Base-by-base conservation (phyloP, 2,113 vertebrate species). In the Anseranas semipalmata region DNA sequence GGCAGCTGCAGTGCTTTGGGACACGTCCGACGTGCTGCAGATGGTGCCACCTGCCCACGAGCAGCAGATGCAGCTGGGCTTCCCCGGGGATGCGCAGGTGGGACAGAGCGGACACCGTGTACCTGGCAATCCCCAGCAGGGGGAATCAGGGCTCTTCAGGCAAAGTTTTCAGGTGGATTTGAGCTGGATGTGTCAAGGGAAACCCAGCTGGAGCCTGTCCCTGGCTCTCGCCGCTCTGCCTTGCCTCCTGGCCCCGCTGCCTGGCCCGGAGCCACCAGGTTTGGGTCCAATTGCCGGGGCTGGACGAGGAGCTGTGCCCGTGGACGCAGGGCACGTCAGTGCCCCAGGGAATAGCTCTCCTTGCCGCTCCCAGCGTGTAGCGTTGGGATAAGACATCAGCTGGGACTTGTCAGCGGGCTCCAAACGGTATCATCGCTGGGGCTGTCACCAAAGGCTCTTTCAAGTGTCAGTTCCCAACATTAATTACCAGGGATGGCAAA, bases 381-480 rank as follows among this genome's bases (percentile, higher is more conserved):
- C 8, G 0, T 70, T 92, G 93, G 90, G 97, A 95, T 93, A 71
- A 98, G 94, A 18, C 89, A 95, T 78, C 97, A 93, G 65, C 79
- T 83, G 94, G 97, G 97, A 93, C 92, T 94, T 97, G 97, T 97
- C 97, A 96, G 95, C 33, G 0, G 87, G 93, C 96, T 97, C 91
- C 95, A 93, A 97, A 73, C 1, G 15, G 50, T 81, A 37, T 93
- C 92, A 17, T 92, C 18, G 6, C 92, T 35, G 59, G 79, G 94
- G 89, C 97, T 98, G 97, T 97, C 97, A 98, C 88, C 56, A 76
- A 88, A 95, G 81, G 50, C 89, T 96, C 95, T 98, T 97, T 97
- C 95, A 96, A 98, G 97, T 98, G 97, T 98, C 97, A 97, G 92
- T 97, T 96, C 90, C 83, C 70, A 9, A 68, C 95, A 89, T 94